Percentiles rank a stretch among this genome's conserved stretches.
These are phyloP conservation scores for Piprites chloris DNA, from an alignment of 2,113 vertebrate genomes.

Conservation along the genomic window DNA sequence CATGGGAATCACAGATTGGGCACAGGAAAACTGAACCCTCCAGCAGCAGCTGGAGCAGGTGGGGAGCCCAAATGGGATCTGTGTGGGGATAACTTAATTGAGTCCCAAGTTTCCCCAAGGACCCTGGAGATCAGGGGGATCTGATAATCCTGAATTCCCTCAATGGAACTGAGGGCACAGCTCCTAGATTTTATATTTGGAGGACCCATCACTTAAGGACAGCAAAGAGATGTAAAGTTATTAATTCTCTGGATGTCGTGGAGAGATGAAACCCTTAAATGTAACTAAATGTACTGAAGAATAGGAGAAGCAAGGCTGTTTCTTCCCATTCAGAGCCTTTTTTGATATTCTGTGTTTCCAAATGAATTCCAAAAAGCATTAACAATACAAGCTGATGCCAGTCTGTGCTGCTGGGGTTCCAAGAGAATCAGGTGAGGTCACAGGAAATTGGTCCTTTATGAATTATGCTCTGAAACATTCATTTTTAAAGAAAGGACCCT, in stretches of 20 bases:
- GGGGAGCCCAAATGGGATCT: not conserved
- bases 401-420: not conserved
- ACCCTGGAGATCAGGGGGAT: accelerated
- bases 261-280: not conserved
- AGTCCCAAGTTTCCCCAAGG: not conserved
- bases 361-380: not conserved
- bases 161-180: not conserved
- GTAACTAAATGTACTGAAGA: not conserved
- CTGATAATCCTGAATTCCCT: not conserved
- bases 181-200: not conserved
- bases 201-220: not conserved
- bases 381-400: not conserved
- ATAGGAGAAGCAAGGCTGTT: not conserved
- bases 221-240: not conserved
- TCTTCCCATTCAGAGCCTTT: not conserved
- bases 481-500: not conserved
- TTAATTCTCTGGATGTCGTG: not conserved
- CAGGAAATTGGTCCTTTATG: not conserved
- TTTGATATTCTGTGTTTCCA: not conserved
- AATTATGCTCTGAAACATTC: not conserved
- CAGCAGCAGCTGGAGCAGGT: not conserved
- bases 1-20: not conserved
- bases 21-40: not conserved
- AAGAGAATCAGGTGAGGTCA: not conserved
- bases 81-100: not conserved